A percentile compares a stretch with the other conserved stretches of the same genome.
Conservation (phyloP, 1,140 invertebrate genomes). For the Scylla paramamosain region DNA sequence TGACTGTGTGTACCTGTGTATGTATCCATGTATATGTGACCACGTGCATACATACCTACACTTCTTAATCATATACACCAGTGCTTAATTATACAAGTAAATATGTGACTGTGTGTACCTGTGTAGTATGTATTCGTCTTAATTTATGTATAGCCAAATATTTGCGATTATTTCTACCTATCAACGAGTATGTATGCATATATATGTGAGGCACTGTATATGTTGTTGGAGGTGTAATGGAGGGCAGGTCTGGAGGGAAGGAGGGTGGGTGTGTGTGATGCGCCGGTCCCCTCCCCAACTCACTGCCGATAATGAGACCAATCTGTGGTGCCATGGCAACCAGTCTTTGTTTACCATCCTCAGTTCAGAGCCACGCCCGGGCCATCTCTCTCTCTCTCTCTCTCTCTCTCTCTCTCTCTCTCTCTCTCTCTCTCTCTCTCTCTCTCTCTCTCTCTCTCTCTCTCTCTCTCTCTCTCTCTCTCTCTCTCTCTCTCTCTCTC, state of each 20-base stretch:
- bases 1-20: too few species aligned
- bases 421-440: not conserved
- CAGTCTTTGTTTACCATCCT: conserved; percentile 45
- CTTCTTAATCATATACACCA: too few species aligned
- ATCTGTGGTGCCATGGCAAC: conserved; percentile 59
- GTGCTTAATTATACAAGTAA: too few species aligned
- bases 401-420: not conserved
- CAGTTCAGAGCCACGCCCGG: not conserved
- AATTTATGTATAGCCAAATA: too few species aligned
- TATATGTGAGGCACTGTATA: not conserved
- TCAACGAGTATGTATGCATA: too few species aligned
- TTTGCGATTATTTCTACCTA: too few species aligned
- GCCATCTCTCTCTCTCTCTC: not conserved
- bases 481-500: not conserved
- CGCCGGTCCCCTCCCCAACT: not conserved
- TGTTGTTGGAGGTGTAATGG: not conserved
- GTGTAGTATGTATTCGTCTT: too few species aligned
- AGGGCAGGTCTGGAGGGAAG: not conserved
- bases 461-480: not conserved
- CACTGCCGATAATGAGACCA: conserved; percentile 54
- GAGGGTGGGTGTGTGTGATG: not conserved
- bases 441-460: not conserved
- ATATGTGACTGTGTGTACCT: too few species aligned
- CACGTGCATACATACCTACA: too few species aligned
- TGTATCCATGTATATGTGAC: too few species aligned